Evolutionary conservation across 1,140 invertebrate genomes (phyloP).

Genomic region (Heliconius hermathena): DNA sequence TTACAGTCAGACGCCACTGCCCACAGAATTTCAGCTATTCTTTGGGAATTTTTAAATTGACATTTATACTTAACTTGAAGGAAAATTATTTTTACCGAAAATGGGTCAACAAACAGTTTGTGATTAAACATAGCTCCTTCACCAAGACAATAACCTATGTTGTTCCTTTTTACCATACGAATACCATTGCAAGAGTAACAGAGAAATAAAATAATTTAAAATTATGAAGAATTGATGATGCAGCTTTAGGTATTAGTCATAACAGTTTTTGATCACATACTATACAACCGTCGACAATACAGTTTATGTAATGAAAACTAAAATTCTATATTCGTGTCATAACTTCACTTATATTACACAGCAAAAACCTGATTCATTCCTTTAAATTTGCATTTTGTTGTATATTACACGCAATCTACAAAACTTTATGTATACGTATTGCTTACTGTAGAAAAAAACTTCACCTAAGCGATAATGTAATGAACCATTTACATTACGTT

Average conservation of each 20-base stretch:
- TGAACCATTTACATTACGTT: neutral
- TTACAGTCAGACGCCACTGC: too few relatives aligned
- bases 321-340: neutral
- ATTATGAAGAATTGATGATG: conserved; percentile 24
- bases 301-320: neutral
- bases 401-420: neutral
- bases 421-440: neutral
- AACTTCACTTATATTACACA: neutral
- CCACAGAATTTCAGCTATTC: too few relatives aligned
- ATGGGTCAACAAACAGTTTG: neutral
- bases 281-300: neutral
- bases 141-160: neutral
- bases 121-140: neutral
- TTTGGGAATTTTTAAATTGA: too few relatives aligned
- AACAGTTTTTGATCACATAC: neutral
- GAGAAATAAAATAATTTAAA: conserved; percentile 11
- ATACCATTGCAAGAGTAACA: neutral
- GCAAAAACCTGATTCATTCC: neutral
- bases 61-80: too few relatives aligned
- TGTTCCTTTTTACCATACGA: neutral
- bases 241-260: neutral
- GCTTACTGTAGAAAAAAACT: neutral
- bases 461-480: neutral
- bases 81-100: neutral
- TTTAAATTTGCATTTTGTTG: neutral